A percentile compares a stretch with the other conserved stretches of the same genome.
Conservation (phyloP, 2,888 invertebrate genomes). For the Drosophila borealis region DNA sequence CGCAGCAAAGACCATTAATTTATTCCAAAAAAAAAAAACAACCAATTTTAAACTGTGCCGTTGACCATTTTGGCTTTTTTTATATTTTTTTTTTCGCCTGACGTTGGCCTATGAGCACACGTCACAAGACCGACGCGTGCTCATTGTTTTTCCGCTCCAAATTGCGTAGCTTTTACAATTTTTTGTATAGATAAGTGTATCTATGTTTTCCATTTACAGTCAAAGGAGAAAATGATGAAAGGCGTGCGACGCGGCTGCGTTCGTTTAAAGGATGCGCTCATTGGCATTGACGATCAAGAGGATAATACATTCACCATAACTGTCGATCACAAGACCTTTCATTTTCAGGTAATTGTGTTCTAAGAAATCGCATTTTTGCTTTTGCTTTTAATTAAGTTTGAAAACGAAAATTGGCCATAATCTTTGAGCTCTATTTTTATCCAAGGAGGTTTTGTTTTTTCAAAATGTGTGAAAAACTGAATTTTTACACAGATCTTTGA, state of each 20-base stretch:
- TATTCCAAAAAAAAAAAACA: slow-evolving; percentile 26
- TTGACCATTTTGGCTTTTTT: slow-evolving; percentile 14
- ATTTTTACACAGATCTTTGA: no score
- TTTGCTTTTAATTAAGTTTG: no score
- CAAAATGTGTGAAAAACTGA: no score
- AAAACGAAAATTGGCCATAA: no score
- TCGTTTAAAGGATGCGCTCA: slow-evolving; percentile 97
- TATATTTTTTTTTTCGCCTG: background rate
- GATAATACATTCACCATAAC: slow-evolving; percentile 99
- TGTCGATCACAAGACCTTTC: slow-evolving; percentile 99
- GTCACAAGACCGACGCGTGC: slow-evolving; percentile 17
- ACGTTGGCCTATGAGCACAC: slow-evolving; percentile 9
- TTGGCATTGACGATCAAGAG: slow-evolving; percentile 99
- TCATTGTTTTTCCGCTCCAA: background rate
- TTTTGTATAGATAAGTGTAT: background rate
- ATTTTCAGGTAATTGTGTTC: slow-evolving; percentile 91
- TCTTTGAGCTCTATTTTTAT: no score
- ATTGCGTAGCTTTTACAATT: slow-evolving; percentile 1
- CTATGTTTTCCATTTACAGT: slow-evolving; percentile 86
- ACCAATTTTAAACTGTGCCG: slow-evolving; percentile 19
- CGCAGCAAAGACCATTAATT: slow-evolving; percentile 25
- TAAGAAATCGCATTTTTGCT: background rate
- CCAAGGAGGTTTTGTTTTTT: no score
- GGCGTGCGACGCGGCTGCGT: slow-evolving; percentile 99
- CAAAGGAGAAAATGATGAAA: slow-evolving; percentile 99